A percentile compares a stretch with the other conserved stretches of the same genome.
phyloP scores from a whole-genome alignment of 2,888 invertebrate species.

The Anticlea derivata region DNA sequence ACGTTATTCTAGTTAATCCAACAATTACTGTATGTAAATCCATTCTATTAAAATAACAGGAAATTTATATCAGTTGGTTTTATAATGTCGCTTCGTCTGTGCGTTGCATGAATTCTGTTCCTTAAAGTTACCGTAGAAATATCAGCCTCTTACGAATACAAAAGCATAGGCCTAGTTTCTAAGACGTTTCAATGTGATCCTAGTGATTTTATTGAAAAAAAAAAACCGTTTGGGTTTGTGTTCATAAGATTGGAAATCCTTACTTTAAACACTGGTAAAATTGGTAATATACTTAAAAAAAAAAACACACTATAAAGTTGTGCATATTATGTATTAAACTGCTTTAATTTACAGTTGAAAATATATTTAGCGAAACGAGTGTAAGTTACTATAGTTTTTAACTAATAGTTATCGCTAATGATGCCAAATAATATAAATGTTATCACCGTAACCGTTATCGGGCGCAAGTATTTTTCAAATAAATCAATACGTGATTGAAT shows the following conservation, averaged over 20 bases:
- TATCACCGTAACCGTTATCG: conserved; percentile 11
- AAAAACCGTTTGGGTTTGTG: too few relatives aligned
- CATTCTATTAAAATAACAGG: conserved; percentile 7
- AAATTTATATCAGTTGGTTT: conserved; percentile 9
- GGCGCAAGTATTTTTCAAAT: not conserved
- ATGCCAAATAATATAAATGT: conserved; percentile 3
- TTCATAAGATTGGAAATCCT: too few relatives aligned
- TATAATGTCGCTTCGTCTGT: not conserved
- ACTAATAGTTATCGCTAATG: conserved; percentile 7
- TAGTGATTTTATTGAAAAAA: too few relatives aligned
- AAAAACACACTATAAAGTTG: too few relatives aligned
- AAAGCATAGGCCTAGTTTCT: too few relatives aligned
- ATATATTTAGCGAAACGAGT: too few relatives aligned
- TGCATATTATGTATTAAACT: too few relatives aligned
- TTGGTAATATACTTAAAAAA: too few relatives aligned
- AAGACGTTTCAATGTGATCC: too few relatives aligned
- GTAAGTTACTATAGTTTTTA: conserved; percentile 10
- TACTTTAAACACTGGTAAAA: too few relatives aligned
- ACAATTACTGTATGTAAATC: not conserved
- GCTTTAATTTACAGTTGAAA: too few relatives aligned
- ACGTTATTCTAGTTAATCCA: not conserved
- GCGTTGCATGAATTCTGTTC: conserved; percentile 2
- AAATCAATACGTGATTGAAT: conserved; percentile 8
- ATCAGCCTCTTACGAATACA: too few relatives aligned
- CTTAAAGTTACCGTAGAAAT: conserved; percentile 6